Percentiles rank a stretch among this genome's conserved stretches.
Conservation (phyloP, 2,797 vertebrate species). For the Phoeniculus purpureus region DNA sequence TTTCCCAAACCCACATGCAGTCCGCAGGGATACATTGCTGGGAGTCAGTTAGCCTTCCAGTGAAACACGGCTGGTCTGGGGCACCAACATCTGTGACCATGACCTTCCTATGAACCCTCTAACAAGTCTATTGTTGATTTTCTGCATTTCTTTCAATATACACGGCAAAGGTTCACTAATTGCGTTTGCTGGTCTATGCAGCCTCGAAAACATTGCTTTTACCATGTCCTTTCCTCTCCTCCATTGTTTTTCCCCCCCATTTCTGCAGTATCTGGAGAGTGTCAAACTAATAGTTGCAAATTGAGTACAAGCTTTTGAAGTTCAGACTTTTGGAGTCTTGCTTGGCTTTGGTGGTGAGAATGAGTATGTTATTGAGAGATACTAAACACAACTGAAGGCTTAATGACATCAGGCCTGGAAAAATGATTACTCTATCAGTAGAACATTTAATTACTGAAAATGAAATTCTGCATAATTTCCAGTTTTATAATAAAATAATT, state of each 20-base stretch:
- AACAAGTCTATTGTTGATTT: neutral
- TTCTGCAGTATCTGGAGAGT: conserved; percentile 17
- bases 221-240: neutral
- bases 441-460: conserved; percentile 33
- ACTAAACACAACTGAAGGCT: conserved; percentile 3
- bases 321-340: conserved; percentile 1
- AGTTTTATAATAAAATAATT: conserved; percentile 65
- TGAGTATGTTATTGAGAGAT: neutral
- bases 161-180: neutral
- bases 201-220: neutral
- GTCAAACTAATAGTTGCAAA: conserved; percentile 30
- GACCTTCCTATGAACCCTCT: conserved; percentile 66
- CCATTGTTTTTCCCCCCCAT: neutral
- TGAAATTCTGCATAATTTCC: conserved; percentile 39
- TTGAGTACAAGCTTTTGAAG: conserved; percentile 11
- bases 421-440: conserved; percentile 26
- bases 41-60: conserved; percentile 14
- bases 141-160: neutral
- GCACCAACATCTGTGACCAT: conserved; percentile 20
- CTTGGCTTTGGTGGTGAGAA: neutral
- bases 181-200: neutral
- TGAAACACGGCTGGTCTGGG: conserved; percentile 32
- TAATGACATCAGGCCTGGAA: conserved; percentile 37
- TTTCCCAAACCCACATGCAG: conserved; percentile 1
- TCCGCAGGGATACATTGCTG: conserved; percentile 11